Evolutionary conservation across 2,113 vertebrate genomes (phyloP).

Genomic region (Strix uralensis): DNA sequence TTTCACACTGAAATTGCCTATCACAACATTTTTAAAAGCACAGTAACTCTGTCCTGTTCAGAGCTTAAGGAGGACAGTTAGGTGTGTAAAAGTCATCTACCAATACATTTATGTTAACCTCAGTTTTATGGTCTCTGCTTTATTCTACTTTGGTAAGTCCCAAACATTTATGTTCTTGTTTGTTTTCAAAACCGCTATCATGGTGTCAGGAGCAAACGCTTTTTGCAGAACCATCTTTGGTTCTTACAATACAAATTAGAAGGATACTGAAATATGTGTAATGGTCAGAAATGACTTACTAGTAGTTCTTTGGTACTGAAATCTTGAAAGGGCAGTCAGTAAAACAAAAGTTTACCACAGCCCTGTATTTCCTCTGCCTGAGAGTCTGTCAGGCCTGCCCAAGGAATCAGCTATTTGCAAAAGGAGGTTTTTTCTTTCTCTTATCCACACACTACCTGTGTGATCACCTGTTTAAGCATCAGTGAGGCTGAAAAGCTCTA

Average conservation of each 20-base stretch:
- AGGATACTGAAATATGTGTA: not conserved
- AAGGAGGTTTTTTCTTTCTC: not conserved
- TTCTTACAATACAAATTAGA: not conserved
- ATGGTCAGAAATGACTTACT: not conserved
- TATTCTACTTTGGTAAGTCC: conserved; percentile 64
- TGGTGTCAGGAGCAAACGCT: not conserved
- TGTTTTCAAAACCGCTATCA: not conserved
- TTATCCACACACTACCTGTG: not conserved
- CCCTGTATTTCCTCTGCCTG: not conserved
- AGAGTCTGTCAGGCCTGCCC: not conserved
- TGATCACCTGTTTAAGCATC: not conserved
- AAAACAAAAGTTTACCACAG: not conserved
- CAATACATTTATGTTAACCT: not conserved
- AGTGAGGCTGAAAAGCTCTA: not conserved
- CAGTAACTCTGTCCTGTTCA: not conserved
- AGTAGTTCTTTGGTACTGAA: not conserved
- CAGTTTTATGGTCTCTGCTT: not conserved
- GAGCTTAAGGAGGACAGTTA: not conserved
- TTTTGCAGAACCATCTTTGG: not conserved
- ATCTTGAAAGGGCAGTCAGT: not conserved
- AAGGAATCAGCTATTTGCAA: not conserved
- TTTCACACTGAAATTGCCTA: conserved; percentile 34
- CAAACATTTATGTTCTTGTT: conserved; percentile 60
- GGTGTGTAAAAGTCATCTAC: not conserved
- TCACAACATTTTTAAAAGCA: not conserved